Percentiles rank a stretch among this genome's conserved stretches.
Conservation (phyloP, 2,113 vertebrate genomes). For the Syngnathus typhle region DNA sequence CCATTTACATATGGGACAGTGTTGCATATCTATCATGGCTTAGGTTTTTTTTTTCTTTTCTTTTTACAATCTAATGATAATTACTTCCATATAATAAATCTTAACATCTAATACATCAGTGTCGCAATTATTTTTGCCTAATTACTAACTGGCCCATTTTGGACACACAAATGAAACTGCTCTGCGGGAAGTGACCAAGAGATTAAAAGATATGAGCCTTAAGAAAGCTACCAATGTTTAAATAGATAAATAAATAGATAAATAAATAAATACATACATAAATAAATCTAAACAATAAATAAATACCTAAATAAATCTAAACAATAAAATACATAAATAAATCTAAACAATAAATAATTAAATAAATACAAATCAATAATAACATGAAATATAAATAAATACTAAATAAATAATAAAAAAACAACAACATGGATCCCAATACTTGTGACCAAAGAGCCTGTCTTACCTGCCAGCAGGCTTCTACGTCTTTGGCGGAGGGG, state of each 20-base stretch:
- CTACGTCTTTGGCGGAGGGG: constrained; percentile 15
- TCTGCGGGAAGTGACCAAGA: constrained; percentile 1
- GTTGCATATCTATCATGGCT: constrained; percentile 12
- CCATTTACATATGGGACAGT: constrained; percentile 14
- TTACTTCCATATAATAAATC: constrained; percentile 13
- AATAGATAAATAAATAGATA: background rate
- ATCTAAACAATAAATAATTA: background rate
- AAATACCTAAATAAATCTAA: background rate
- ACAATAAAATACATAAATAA: background rate
- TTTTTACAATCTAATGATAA: constrained; percentile 5
- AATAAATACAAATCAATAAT: background rate
- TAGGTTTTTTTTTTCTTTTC: background rate
- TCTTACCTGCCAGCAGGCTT: constrained; percentile 41
- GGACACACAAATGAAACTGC: background rate
- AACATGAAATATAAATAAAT: constrained; percentile 1
- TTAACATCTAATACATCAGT: background rate
- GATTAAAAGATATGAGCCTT: constrained; percentile 1
- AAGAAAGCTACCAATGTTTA: background rate
- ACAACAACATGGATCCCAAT: background rate
- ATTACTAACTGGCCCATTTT: background rate
- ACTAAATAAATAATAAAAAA: background rate
- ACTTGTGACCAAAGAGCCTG: background rate
- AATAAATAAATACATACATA: too few species aligned
- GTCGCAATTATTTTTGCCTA: background rate
- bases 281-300: background rate